Evolutionary conservation across 2,797 vertebrate genomes (phyloP).

Genomic region (Bradypodion ventrale): DNA sequence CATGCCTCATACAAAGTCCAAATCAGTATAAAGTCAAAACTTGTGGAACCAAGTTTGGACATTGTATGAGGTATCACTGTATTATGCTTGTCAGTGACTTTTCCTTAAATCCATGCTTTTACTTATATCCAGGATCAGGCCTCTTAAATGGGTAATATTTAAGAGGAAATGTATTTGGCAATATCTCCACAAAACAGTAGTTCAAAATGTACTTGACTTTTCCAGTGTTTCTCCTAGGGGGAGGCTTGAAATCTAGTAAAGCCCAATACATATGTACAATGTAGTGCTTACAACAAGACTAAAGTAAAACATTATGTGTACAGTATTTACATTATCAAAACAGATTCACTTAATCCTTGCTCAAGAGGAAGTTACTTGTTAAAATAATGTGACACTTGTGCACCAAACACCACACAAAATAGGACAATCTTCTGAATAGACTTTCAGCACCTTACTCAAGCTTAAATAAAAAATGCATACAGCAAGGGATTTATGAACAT

Average conservation of each 20-base stretch:
- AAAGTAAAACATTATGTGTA: constrained; percentile 63
- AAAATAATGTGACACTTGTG: constrained; percentile 60
- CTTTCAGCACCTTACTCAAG: background rate
- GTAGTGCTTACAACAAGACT: constrained; percentile 15
- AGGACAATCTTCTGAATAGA: constrained; percentile 30
- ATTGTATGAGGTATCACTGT: no score
- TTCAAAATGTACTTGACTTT: background rate
- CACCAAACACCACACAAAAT: constrained; percentile 35
- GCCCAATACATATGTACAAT: constrained; percentile 74
- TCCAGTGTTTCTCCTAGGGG: no score
- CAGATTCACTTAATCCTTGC: constrained; percentile 41
- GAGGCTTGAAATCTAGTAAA: constrained; percentile 74
- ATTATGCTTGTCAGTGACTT: background rate
- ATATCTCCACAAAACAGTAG: background rate
- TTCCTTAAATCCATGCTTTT: background rate
- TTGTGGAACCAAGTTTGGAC: no score
- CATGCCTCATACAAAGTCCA: no score
- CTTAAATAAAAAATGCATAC: background rate
- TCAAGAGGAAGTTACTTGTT: constrained; percentile 1
- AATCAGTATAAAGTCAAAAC: no score
- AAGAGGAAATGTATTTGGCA: background rate
- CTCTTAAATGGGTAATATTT: background rate
- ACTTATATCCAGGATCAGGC: background rate
- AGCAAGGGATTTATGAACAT: background rate
- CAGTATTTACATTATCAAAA: constrained; percentile 62